Evolutionary conservation across 2,797 vertebrate genomes (phyloP), one percentile per base, ranked within the genome.

Genomic region (Eulemur albifrons): DNA sequence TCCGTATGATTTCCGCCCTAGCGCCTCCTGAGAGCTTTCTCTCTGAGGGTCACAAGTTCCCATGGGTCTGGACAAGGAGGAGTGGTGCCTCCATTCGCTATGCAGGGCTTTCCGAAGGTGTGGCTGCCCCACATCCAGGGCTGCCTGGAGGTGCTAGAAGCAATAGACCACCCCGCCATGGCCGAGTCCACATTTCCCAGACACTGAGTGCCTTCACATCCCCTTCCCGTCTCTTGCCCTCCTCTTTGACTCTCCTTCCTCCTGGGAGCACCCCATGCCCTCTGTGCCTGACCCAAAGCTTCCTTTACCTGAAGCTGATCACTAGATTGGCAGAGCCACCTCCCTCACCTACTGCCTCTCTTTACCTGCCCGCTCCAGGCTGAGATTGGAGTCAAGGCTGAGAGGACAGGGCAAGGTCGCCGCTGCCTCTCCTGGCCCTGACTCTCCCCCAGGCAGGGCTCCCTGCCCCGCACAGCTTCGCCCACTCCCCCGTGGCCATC

Each of bases 1-100:
- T 75, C 75, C 35, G 14, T 6, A 25, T 85, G 20, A 20, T 57
- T 95, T 93, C 70, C 81, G 38, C 23, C 75, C 20, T 10, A 20
- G n/a, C 57, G 50, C 90, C 38, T 95, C 88, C 48, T 4, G 30
- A 61, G 83, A 88, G 57, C 50, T 93, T 93, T 77, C 80, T 65
- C 63, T 86, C 67, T 1, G 2, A 72, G 50, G 70, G 13, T 17
- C 32, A 1, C 32, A 30, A 10, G 35, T 15, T 45, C 73, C 63
- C 23, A 0, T 11, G 93, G 38, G n/a, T 50, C 65, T 52, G 45
- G 69, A 23, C 50, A 18, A n/a, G 40, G n/a, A 14, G 52, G 20
- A 10, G 8, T 0, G 5, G 23, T 7, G 18, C 30, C 5, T 18
- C 43, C 57, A 11, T 77, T 18, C 27, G 4, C 40, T 30, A 1